A percentile compares a stretch with the other conserved stretches of the same genome.
phyloP scores from a whole-genome alignment of 2,797 vertebrate genomes.

The Sebastes ruberrimus region DNA sequence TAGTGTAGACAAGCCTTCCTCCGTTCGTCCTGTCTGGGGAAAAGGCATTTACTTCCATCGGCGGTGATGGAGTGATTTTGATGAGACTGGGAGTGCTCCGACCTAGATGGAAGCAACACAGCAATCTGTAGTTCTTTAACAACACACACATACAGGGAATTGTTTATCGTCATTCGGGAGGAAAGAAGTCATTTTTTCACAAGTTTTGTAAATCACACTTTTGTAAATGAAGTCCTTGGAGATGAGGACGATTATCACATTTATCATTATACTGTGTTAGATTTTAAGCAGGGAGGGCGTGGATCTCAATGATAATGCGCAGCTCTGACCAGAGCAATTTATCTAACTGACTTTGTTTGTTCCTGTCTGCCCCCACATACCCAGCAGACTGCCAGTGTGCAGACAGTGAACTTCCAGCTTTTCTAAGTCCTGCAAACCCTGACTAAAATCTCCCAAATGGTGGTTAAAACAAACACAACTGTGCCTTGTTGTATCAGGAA shows the following conservation, averaged over 20 bases:
- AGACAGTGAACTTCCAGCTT: slow-evolving; percentile 28
- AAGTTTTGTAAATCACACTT: neutral
- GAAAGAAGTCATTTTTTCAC: neutral
- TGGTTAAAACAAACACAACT: slow-evolving; percentile 45
- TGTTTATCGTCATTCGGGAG: slow-evolving; percentile 40
- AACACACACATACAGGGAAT: slow-evolving; percentile 10
- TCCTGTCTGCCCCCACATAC: slow-evolving; percentile 21
- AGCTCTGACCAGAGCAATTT: slow-evolving; percentile 26
- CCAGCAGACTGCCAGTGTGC: slow-evolving; percentile 24
- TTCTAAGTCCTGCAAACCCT: slow-evolving; percentile 17
- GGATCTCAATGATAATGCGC: slow-evolving; percentile 23
- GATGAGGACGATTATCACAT: slow-evolving; percentile 6
- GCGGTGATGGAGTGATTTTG: slow-evolving; percentile 62
- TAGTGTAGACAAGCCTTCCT: slow-evolving; percentile 52
- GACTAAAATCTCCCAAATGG: slow-evolving; percentile 22
- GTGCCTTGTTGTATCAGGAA: slow-evolving; percentile 49
- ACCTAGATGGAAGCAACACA: slow-evolving; percentile 42
- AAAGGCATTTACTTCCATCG: slow-evolving; percentile 61
- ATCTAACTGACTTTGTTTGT: slow-evolving; percentile 28
- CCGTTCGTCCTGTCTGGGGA: slow-evolving; percentile 48
- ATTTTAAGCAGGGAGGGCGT: neutral
- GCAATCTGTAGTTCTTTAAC: slow-evolving; percentile 46
- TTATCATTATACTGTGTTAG: neutral
- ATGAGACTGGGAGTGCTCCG: slow-evolving; percentile 39
- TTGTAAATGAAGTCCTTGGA: neutral